Evolutionary conservation across 1,140 invertebrate genomes (phyloP), one percentile per base, ranked within the genome.

Genomic region (Drosophila nasuta): DNA sequence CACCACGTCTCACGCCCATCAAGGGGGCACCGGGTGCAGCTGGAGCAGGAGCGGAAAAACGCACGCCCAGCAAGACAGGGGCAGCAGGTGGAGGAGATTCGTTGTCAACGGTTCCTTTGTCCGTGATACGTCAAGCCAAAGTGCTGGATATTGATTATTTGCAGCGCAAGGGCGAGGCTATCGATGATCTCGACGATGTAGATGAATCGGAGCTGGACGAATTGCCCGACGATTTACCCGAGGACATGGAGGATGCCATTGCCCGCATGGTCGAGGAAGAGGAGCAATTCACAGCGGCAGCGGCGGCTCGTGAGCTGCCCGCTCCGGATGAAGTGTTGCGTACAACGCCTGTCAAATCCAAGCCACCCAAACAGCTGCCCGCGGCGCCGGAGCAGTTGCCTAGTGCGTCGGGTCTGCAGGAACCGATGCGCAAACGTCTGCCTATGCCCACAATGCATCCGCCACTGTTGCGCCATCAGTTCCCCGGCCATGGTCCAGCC

Each of bases 191-290:
- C 25, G 82, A 89, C 7, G 82, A 92, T 60, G 87, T 85, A 25
- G 83, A 86, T 17, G 92, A 91, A 49, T 76, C 81, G 3, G 92
- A 92, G 59, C 79, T 91, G n/a, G 85, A 88, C 10, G 90, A 88
- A 63, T 52, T 93, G 20, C 92, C 77, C 0, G 92, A 93, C 25
- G 91, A 91, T 56, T 54, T 92, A 33, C 87, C 91, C 10, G 83
- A 93, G 11, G 94, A 95, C 60, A 86, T 94, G 66, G 93, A 94
- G 25, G 94, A 94, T 54, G 93, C 94, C 38, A 92, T 95, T 13
- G 94, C 94, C 1, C 93, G 93, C 60, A 95, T 95, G 94, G 95
- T 95, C 86, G 94, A 95, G 75, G 94, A 95, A 82, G 94, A 95
- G 68, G 90, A 91, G n/a, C 90, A 90, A 11, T 91, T 86, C 10